A percentile compares a stretch with the other conserved stretches of the same genome.
Conservation (phyloP, 2,888 invertebrate species). For the Podabrus alpinus region DNA sequence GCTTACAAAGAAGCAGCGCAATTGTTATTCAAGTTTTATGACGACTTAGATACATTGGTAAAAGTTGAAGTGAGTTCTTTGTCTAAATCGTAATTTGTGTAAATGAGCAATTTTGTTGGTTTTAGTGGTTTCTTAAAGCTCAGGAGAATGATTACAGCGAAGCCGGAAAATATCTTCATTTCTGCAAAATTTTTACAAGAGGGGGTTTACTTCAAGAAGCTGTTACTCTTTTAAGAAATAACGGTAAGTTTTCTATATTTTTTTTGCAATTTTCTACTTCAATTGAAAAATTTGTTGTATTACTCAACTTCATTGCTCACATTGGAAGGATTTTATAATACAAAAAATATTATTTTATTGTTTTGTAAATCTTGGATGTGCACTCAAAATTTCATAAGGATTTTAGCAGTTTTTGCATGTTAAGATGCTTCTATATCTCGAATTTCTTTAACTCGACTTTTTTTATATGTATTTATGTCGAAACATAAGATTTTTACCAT, state of each 20-base stretch:
- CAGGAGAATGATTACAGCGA: neutral
- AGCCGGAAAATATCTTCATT: constrained; percentile 13
- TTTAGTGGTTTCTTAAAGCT: constrained; percentile 12
- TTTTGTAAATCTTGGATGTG: too few relatives aligned
- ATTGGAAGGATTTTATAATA: too few relatives aligned
- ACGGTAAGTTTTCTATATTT: constrained; percentile 5
- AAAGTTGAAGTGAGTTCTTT: constrained; percentile 3
- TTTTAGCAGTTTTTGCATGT: too few relatives aligned
- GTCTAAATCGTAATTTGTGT: neutral
- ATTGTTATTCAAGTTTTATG: neutral
- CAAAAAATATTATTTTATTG: too few relatives aligned
- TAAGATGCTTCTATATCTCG: too few relatives aligned
- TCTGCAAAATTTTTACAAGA: constrained; percentile 14
- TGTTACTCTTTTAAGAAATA: neutral
- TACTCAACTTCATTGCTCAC: too few relatives aligned
- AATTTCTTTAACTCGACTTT: too few relatives aligned
- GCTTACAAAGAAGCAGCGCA: neutral
- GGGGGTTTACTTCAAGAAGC: constrained; percentile 6
- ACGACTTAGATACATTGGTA: neutral
- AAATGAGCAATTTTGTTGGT: neutral
- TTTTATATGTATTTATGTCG: too few relatives aligned
- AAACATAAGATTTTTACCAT: too few relatives aligned
- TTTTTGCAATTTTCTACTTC: too few relatives aligned
- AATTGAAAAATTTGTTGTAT: too few relatives aligned
- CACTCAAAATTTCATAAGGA: too few relatives aligned